phyloP scores from a whole-genome alignment of 2,797 vertebrate genomes.

The Parotocinclus haroldoi region DNA sequence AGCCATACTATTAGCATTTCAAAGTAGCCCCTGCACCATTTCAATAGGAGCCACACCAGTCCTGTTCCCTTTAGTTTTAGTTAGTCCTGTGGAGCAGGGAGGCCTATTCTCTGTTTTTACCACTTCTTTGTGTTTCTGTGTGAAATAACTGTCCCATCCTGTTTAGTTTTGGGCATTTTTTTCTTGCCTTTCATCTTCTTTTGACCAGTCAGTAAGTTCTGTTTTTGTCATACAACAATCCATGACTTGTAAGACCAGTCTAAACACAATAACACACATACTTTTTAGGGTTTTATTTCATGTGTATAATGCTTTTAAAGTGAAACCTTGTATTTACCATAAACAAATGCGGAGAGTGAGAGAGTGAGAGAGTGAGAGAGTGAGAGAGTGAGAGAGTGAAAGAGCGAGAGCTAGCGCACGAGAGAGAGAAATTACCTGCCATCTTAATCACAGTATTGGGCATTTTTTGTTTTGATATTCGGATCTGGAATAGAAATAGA shows the following conservation, averaged over 20 bases:
- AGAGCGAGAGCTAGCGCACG: too few species aligned
- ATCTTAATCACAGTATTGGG: not conserved
- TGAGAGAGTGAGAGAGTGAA: too few species aligned
- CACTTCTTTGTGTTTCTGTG: conserved; percentile 70
- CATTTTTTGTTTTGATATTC: not conserved
- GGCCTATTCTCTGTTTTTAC: conserved; percentile 70
- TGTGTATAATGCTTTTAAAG: not conserved
- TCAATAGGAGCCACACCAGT: conserved; percentile 81
- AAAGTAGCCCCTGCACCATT: conserved; percentile 83
- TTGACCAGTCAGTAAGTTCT: conserved; percentile 20
- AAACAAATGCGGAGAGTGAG: not conserved
- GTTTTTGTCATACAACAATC: conserved; percentile 9
- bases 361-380: too few species aligned
- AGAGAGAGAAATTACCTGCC: too few species aligned
- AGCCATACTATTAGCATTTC: conserved; percentile 89
- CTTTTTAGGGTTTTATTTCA: not conserved
- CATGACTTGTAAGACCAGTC: too few species aligned
- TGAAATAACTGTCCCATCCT: conserved; percentile 55
- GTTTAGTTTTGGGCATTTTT: conserved; percentile 8
- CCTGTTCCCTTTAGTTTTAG: conserved; percentile 81
- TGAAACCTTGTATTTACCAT: too few species aligned
- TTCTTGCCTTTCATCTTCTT: too few species aligned
- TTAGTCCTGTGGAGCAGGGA: conserved; percentile 78
- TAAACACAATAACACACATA: too few species aligned
- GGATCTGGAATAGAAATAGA: not conserved